A percentile compares a stretch with the other conserved stretches of the same genome.
phyloP scores from a whole-genome alignment of 2,888 invertebrate genomes.

The Pseudoips prasinana region DNA sequence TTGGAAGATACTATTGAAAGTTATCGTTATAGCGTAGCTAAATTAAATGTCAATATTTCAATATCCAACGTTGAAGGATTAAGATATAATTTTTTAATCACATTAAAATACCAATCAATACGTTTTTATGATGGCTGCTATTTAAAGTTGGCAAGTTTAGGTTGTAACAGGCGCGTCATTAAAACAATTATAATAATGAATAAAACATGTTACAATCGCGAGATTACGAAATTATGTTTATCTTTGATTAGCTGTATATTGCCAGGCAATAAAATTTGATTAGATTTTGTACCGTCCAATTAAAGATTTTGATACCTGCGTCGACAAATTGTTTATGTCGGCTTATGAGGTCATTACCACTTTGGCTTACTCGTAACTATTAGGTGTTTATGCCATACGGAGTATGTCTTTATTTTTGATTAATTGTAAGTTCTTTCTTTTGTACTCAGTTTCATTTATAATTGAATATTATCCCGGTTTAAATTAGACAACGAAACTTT shows the following conservation, averaged over 20 bases:
- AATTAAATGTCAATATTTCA: conserved; percentile 39
- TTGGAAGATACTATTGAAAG: too few species aligned
- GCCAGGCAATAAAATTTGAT: conserved; percentile 40
- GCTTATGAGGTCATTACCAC: conserved; percentile 21
- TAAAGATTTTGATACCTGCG: conserved; percentile 29
- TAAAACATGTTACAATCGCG: conserved; percentile 31
- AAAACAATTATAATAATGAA: conserved; percentile 39
- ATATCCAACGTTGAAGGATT: conserved; percentile 34
- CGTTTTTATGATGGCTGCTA: conserved; percentile 25
- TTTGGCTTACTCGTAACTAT: neutral
- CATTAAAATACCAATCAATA: conserved; percentile 30
- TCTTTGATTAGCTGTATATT: conserved; percentile 40
- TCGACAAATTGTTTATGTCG: conserved; percentile 34
- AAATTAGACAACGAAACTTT: too few species aligned
- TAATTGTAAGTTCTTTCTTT: too few species aligned
- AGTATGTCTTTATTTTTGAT: too few species aligned
- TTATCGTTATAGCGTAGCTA: too few species aligned
- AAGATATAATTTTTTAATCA: conserved; percentile 31
- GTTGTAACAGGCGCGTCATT: conserved; percentile 24
- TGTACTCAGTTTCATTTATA: too few species aligned
- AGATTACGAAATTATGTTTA: conserved; percentile 41
- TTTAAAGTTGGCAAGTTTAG: conserved; percentile 25
- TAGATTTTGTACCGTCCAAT: conserved; percentile 36
- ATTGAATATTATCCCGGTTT: too few species aligned
- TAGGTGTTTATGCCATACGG: conserved; percentile 9